Conservation (phyloP, 1,140 invertebrate species). For the Drosophila navojoa region DNA sequence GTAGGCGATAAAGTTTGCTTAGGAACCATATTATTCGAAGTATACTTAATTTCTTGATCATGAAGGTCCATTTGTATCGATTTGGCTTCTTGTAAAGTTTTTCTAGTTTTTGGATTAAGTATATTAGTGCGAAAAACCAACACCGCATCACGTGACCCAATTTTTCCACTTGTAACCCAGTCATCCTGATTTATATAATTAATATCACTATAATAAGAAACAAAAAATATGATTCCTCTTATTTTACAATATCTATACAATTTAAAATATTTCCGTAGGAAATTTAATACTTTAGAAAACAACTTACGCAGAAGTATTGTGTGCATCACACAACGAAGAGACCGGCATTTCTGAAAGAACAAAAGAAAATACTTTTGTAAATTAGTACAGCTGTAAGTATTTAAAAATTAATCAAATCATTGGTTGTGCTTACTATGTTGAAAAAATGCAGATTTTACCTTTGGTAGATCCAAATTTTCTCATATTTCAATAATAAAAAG, state of each 20-base stretch:
- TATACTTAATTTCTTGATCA: slow-evolving; percentile 9
- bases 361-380: slow-evolving; percentile 15
- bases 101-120: slow-evolving; percentile 70
- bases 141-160: slow-evolving; percentile 79
- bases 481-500: too few species aligned
- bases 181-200: slow-evolving; percentile 53
- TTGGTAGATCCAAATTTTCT: too few species aligned
- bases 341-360: slow-evolving; percentile 69
- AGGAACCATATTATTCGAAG: background rate
- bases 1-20: slow-evolving; percentile 10
- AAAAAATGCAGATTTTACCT: too few species aligned
- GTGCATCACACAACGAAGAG: slow-evolving; percentile 56
- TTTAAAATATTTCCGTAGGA: too few species aligned
- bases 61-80: slow-evolving; percentile 19
- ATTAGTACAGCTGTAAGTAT: too few species aligned
- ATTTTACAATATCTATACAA: background rate
- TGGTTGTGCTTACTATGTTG: too few species aligned
- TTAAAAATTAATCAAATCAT: too few species aligned
- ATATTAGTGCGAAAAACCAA: slow-evolving; percentile 76
- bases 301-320: slow-evolving; percentile 60
- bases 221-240: background rate
- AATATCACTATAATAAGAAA: slow-evolving; percentile 36
- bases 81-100: slow-evolving; percentile 44
- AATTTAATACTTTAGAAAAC: background rate
- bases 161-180: slow-evolving; percentile 80